Percentiles rank a stretch among this genome's conserved stretches.
Evolutionary conservation across 2,888 invertebrate genomes (phyloP).

Genomic region (Xestobium rufovillosum): DNA sequence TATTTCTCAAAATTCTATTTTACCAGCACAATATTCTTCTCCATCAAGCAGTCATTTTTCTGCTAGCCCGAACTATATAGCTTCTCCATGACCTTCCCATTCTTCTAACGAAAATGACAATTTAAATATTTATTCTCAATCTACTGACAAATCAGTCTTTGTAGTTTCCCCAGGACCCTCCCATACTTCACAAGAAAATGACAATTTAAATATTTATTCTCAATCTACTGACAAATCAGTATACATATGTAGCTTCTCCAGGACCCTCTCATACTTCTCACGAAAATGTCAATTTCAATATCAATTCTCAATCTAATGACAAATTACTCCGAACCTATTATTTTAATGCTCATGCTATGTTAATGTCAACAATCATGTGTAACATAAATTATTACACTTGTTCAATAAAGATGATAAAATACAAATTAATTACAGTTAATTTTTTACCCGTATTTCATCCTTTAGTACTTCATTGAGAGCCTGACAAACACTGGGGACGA

Average conservation of each 20-base stretch:
- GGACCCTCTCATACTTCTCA: constrained; percentile 6
- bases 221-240: constrained; percentile 6
- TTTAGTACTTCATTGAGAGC: too few species aligned
- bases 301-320: constrained; percentile 6
- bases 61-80: constrained; percentile 5
- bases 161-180: constrained; percentile 8
- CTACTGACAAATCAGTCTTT: constrained; percentile 6
- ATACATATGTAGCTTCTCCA: too few species aligned
- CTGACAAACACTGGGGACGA: too few species aligned
- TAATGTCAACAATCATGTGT: too few species aligned
- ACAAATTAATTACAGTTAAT: too few species aligned
- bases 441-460: too few species aligned
- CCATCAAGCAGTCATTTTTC: constrained; percentile 3
- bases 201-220: constrained; percentile 6
- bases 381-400: too few species aligned
- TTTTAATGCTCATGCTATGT: too few species aligned
- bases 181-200: constrained; percentile 3
- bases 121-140: constrained; percentile 6
- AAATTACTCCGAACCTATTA: too few species aligned
- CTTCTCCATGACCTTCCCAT: constrained; percentile 5
- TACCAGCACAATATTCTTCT: constrained; percentile 4
- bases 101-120: constrained; percentile 6
- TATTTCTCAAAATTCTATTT: constrained; percentile 6
- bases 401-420: too few species aligned
- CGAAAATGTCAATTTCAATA: constrained; percentile 4